Base-by-base conservation (phyloP, 2,888 invertebrate species). In the Lepidochitona cinerea region DNA sequence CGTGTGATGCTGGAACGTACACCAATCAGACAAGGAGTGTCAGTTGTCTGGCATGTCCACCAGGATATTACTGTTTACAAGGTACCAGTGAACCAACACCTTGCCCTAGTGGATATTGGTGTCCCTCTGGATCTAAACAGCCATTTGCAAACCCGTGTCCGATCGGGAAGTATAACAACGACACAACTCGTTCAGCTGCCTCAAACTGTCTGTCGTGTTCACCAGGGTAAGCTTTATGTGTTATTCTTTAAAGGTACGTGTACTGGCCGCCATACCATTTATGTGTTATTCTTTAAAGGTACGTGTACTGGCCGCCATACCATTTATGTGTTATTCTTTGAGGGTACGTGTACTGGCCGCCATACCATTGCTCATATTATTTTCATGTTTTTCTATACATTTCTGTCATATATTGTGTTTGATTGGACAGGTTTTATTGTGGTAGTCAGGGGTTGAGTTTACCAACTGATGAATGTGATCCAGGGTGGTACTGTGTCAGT, bases 401-500 rank as follows among this genome's bases (percentile, higher is more conserved):
- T n/a, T n/a, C n/a, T n/a, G n/a, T n/a, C n/a, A n/a, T n/a, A n/a
- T n/a, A n/a, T n/a, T n/a, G n/a, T n/a, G n/a, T n/a, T n/a, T n/a
- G n/a, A n/a, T n/a, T n/a, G n/a, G 79, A 5, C 75, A 89, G 89
- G 7, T 82, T 80, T 68, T 89, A 87, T 80, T 89, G 89, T 81
- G 86, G 81, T 35, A 81, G 81, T 1, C 79, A 83, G 23, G 89
- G 89, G 4, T 81, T 88, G 33, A 74, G 77, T 23, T 35, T n/a
- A 1, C 88, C 88, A 1, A 85, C 85, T 4, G 89, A 83, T 6
- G 70, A 74, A n/a, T 89, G 89, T 82, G 83, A 85, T 70, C 79
- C 84, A 7, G 89, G 89, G 3, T 89, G 88, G 87, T 88, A 85
- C 77, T 89, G 89, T 76, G 82, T 77, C 3, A 79, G 78, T 5